Percentiles rank a stretch among this genome's conserved stretches.
Conservation (phyloP, 1,140 invertebrate species). For the Diachasma alloeum region DNA sequence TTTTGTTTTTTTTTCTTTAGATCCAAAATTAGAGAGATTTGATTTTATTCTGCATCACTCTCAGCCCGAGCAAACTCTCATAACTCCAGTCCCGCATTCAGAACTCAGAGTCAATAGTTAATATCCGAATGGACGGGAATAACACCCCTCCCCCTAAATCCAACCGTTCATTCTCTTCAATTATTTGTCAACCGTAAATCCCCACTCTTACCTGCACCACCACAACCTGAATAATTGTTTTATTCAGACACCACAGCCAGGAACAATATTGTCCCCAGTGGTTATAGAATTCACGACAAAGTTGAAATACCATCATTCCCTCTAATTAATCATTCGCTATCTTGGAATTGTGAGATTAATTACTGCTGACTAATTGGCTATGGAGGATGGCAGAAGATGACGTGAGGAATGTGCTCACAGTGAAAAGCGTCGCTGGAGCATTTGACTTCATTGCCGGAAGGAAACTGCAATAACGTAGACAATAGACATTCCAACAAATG, state of each 20-base stretch:
- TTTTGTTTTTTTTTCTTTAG: neutral
- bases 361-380: neutral
- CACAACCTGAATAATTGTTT: neutral
- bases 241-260: neutral
- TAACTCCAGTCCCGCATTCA: neutral
- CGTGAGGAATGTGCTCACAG: neutral
- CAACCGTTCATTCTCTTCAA: neutral
- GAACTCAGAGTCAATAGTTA: neutral
- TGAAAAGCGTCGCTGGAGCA: neutral
- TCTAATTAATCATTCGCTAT: slow-evolving; percentile 3
- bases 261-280: neutral
- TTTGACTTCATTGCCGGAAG: neutral
- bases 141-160: neutral
- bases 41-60: slow-evolving; percentile 4
- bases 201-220: neutral
- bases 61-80: neutral
- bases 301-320: neutral
- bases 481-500: neutral
- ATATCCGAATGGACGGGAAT: slow-evolving; percentile 3
- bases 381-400: neutral
- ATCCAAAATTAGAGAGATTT: slow-evolving; percentile 14
- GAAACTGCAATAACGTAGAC: neutral
- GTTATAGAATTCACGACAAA: neutral
- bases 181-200: neutral
- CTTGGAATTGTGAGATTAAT: neutral